Evolutionary conservation across 2,113 vertebrate genomes (phyloP), one percentile per base, ranked within the genome.

Genomic region (Epinephelus cyanopodus): DNA sequence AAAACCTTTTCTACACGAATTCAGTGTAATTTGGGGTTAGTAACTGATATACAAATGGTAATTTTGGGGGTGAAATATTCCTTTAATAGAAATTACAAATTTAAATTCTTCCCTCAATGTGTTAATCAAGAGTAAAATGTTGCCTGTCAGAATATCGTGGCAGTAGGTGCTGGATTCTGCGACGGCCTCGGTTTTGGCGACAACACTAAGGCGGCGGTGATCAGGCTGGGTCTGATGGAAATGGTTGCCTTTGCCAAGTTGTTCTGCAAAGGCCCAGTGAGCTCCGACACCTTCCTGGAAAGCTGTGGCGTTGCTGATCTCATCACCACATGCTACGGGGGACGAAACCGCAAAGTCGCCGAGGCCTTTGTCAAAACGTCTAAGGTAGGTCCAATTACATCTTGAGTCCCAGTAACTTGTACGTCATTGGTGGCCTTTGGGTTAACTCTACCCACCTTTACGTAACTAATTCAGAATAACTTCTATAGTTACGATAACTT

Each of bases 151-250:
- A 98, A 97, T 68, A 96, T 97, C 0, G 97, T 97, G 27, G 96
- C 97, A 0, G 96, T 97, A 0, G 96, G 96, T 0, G 97, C 96
- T 0, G 97, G 97, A 0, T 98, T 98, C 94, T 97, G 96, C 5
- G 97, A 97, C 0, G 97, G 96, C 0, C 90, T 97, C 8, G 91
- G 88, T 0, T 97, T 92, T 0, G 97, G 97, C 0, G 97, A 97
- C 79, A 98, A 98, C 70, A 98, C 97, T 5, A 98, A 98, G 90
- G 96, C 97, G 1, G 96, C 96, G 0, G 95, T 97, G 56, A 98
- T 97, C 90, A 86, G 97, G 3, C 87, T 98, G 84, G 97, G 97
- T 21, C 93, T 98, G 58, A 97, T 98, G 97, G 97, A 98, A 76
- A 98, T 98, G 97, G 89, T 98, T 27, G 93, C 96, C 47, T 98